Percentiles rank a stretch among this genome's conserved stretches.
Evolutionary conservation across 2,888 invertebrate genomes (phyloP).

Genomic region (Eledone cirrhosa): DNA sequence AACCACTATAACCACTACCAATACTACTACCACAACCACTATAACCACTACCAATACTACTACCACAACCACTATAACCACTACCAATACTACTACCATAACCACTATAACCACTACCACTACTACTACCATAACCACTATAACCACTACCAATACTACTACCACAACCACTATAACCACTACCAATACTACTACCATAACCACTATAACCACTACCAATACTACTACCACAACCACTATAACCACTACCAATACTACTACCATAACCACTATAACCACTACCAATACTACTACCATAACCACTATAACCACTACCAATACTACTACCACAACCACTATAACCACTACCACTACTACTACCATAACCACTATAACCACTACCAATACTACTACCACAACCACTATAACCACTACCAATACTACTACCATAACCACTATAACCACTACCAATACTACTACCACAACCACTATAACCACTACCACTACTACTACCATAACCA

Average conservation of each 20-base stretch:
- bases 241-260: background rate
- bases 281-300: background rate
- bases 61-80: too few species aligned
- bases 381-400: background rate
- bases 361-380: background rate
- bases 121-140: too few species aligned
- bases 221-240: background rate
- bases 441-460: background rate
- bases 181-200: too few species aligned
- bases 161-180: too few species aligned
- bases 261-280: background rate
- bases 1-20: too few species aligned
- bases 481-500: too few species aligned
- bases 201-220: too few species aligned
- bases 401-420: background rate
- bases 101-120: too few species aligned
- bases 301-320: background rate
- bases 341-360: background rate
- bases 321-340: background rate
- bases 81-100: too few species aligned
- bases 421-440: background rate
- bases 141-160: too few species aligned
- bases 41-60: too few species aligned
- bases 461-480: background rate
- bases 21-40: too few species aligned